Evolutionary conservation across 2,797 vertebrate species (phyloP), one percentile per base, ranked within the genome.

Genomic region (Acanthurus tractus): DNA sequence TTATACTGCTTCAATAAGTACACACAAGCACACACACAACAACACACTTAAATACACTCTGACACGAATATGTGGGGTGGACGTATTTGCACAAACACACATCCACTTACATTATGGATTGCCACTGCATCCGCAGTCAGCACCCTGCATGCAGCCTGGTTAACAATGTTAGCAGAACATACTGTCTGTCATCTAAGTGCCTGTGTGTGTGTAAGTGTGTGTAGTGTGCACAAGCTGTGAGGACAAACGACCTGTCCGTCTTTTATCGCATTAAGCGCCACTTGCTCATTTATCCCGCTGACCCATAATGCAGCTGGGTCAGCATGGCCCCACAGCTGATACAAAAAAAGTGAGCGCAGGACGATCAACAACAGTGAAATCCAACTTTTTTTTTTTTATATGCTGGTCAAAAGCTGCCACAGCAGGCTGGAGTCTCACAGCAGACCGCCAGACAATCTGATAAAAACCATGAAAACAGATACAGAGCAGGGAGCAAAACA

Each of bases 241-340:
- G 75, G 83, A 94, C 88, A 89, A 92, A 94, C 23, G 81, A 90
- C 88, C 89, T 53, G 76, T 74, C 79, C 3, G 6, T 68, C 72
- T 82, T 85, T 89, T 80, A 94, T 91, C 23, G 5, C 78, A 86
- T 94, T 89, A 89, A 56, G 54, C 0, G 14, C 68, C 77, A 52
- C 75, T 70, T 54, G 63, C 63, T 87, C 91, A 87, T 94, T 92
- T 80, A 91, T 95, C 84, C 86, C 6, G 9, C 65, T 78, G 89
- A 87, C 84, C 86, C 83, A 79, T 75, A 84, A 81, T 77, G 70
- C 70, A 70, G 65, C 64, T 78, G 52, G 84, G 86, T 87, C 79
- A 83, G 80, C 63, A 17, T 9, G 56, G 49, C 13, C 36, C 63
- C 54, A 29, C 20, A 34, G 62, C 10, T 8, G 0, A 42, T 8